Evolutionary conservation across 2,888 invertebrate species (phyloP).

Genomic region (Drosophila multiciliata): DNA sequence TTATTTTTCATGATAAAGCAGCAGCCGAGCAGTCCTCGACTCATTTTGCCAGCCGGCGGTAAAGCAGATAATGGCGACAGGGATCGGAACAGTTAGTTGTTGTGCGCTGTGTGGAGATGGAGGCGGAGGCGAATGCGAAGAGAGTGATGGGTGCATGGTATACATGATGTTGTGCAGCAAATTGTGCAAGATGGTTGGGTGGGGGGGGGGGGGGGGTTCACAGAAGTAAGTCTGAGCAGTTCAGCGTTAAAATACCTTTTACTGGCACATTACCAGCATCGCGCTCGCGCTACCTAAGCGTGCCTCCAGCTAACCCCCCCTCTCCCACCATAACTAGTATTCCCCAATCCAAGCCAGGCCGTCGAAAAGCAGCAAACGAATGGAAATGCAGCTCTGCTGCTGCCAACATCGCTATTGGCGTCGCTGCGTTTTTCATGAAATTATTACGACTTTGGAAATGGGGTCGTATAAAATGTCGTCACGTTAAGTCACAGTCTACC

Average conservation of each 20-base stretch:
- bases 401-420: constrained; percentile 37
- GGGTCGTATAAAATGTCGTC: constrained; percentile 81
- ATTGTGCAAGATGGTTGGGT: background rate
- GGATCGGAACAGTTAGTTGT: constrained; percentile 30
- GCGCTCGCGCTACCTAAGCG: constrained; percentile 41
- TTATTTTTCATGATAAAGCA: constrained; percentile 79
- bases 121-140: background rate
- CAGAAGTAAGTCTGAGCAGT: constrained; percentile 39
- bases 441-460: constrained; percentile 80
- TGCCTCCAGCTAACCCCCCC: background rate
- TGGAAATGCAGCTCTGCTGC: constrained; percentile 54
- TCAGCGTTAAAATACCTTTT: constrained; percentile 79
- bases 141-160: constrained; percentile 41
- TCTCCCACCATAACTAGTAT: background rate
- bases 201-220: background rate
- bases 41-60: constrained; percentile 59
- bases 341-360: constrained; percentile 11
- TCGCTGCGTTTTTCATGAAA: constrained; percentile 80
- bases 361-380: constrained; percentile 27
- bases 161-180: constrained; percentile 31
- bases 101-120: background rate
- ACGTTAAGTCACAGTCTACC: constrained; percentile 44
- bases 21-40: constrained; percentile 56
- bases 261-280: constrained; percentile 75
- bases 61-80: constrained; percentile 61